Percentiles rank a stretch among this genome's conserved stretches.
Conservation (phyloP, 2,113 vertebrate species). For the Urocynchramus pylzowi region DNA sequence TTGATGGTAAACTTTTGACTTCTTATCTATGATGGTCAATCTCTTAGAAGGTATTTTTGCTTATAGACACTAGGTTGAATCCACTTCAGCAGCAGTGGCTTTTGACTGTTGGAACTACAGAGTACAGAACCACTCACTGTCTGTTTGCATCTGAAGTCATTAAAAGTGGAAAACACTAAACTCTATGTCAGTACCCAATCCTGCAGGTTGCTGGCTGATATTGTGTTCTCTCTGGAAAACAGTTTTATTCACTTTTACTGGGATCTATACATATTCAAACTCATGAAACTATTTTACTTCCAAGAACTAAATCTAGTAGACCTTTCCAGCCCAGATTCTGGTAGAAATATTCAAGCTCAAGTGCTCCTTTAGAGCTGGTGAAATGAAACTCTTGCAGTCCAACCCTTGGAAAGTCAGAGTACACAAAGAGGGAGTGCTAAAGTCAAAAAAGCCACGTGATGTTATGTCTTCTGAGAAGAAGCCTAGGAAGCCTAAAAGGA, state of each 20-base stretch:
- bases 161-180: not conserved
- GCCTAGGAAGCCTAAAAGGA: not conserved
- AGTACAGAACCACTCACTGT: not conserved
- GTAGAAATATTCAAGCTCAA: not conserved
- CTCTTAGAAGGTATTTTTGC: not conserved
- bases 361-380: not conserved
- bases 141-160: not conserved
- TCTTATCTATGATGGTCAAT: not conserved
- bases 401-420: not conserved
- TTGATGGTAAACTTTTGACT: not conserved
- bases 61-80: not conserved
- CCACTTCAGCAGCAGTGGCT: not conserved
- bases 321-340: not conserved
- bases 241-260: not conserved
- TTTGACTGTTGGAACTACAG: not conserved
- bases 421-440: not conserved
- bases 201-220: not conserved
- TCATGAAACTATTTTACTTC: not conserved
- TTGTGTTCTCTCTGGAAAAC: not conserved
- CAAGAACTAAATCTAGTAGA: not conserved
- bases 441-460: not conserved
- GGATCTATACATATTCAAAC: not conserved
- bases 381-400: not conserved
- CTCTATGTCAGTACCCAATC: not conserved
- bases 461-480: not conserved